Conservation (phyloP, 2,888 invertebrate genomes). For the Dasypogon diadema region DNA sequence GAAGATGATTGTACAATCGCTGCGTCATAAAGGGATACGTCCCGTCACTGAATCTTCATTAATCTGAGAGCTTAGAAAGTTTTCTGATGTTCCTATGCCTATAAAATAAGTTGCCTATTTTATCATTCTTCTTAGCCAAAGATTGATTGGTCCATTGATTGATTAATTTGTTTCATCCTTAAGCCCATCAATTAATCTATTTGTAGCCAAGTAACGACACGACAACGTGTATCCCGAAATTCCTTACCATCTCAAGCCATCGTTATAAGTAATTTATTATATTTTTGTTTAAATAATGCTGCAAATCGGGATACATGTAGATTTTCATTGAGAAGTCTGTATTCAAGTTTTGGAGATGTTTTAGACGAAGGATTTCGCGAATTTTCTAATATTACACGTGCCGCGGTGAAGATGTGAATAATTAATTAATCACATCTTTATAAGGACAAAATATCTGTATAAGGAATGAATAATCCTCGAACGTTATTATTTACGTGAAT, state of each 20-base stretch:
- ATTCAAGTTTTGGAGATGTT: too few relatives aligned
- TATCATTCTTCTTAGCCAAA: constrained; percentile 33
- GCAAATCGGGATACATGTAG: too few relatives aligned
- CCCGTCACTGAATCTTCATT: constrained; percentile 48
- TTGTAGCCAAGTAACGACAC: constrained; percentile 5
- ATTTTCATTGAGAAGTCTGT: too few relatives aligned
- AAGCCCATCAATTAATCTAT: constrained; percentile 45
- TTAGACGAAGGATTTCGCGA: too few relatives aligned
- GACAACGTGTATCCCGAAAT: constrained; percentile 4
- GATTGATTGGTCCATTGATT: constrained; percentile 48
- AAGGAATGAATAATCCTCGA: too few relatives aligned
- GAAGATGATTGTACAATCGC: constrained; percentile 44
- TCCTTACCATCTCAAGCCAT: background rate
- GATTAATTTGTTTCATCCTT: constrained; percentile 39
- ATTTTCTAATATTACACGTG: too few relatives aligned
- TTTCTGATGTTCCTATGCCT: background rate
- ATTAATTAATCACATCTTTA: too few relatives aligned
- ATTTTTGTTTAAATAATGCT: background rate
- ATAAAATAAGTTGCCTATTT: constrained; percentile 7
- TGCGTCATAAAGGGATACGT: constrained; percentile 41
- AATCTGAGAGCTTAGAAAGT: constrained; percentile 32
- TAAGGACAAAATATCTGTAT: too few relatives aligned
- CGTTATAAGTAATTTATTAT: constrained; percentile 27
- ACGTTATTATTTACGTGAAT: too few relatives aligned
- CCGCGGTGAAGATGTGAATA: too few relatives aligned